Conservation (phyloP, 2,888 invertebrate genomes). For the Mechanitis messenoides region DNA sequence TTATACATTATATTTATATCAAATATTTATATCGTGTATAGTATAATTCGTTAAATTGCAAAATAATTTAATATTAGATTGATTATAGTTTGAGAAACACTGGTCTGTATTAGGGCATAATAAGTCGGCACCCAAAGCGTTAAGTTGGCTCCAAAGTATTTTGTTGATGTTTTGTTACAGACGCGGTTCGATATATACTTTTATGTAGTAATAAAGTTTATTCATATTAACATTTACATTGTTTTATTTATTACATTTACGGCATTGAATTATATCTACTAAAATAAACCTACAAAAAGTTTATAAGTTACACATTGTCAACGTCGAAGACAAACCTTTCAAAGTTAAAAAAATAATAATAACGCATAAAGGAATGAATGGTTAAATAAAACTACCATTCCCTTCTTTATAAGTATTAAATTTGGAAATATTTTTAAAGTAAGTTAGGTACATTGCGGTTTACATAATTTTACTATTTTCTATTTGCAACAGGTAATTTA, state of each 20-base stretch:
- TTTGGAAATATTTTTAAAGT: too few species aligned
- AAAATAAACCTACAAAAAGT: neutral
- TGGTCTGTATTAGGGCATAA: slow-evolving; percentile 66
- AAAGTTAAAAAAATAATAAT: too few species aligned
- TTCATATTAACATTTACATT: slow-evolving; percentile 55
- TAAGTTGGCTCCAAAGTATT: slow-evolving; percentile 72
- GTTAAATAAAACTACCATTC: too few species aligned
- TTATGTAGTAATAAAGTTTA: slow-evolving; percentile 75
- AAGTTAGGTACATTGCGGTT: too few species aligned
- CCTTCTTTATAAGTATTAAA: too few species aligned
- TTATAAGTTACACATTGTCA: neutral
- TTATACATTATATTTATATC: slow-evolving; percentile 16
- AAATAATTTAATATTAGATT: slow-evolving; percentile 21
- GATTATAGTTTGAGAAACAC: slow-evolving; percentile 68
- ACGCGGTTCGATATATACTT: slow-evolving; percentile 65
- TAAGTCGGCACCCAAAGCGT: slow-evolving; percentile 71
- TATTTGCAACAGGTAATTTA: too few species aligned
- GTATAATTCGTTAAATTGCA: slow-evolving; percentile 5
- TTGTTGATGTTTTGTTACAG: slow-evolving; percentile 73
- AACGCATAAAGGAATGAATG: too few species aligned
- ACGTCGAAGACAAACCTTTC: too few species aligned
- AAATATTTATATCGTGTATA: slow-evolving; percentile 10
- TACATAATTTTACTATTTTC: too few species aligned
- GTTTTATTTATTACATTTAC: slow-evolving; percentile 32
- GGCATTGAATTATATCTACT: neutral